A percentile compares a stretch with the other conserved stretches of the same genome.
Conservation (phyloP, 2,797 vertebrate species). For the Pipistrellus pipistrellus region DNA sequence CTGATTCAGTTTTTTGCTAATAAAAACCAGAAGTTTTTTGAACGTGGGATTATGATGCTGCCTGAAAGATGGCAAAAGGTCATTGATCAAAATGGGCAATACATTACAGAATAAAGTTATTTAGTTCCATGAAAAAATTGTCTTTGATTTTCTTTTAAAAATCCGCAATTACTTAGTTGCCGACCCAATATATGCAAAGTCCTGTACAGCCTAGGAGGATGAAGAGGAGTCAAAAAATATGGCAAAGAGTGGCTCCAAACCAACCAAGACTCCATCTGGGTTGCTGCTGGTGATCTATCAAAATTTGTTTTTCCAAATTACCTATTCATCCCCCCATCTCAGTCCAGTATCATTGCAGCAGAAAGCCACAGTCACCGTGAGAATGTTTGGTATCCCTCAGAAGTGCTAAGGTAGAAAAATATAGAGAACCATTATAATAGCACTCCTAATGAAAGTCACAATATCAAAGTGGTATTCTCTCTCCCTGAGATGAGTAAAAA, state of each 20-base stretch:
- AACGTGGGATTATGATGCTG: no score
- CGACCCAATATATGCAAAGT: neutral
- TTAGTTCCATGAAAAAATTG: no score
- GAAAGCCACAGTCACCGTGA: neutral
- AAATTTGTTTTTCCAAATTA: conserved; percentile 38
- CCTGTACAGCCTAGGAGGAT: neutral
- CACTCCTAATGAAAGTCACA: neutral
- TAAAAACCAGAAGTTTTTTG: no score
- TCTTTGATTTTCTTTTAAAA: no score
- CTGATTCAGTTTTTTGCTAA: no score
- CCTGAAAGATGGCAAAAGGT: no score
- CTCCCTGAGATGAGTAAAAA: neutral
- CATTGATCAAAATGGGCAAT: no score
- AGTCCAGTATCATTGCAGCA: neutral
- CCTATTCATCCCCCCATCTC: neutral
- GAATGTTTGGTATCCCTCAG: neutral
- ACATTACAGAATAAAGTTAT: no score
- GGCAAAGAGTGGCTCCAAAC: neutral
- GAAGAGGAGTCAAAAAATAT: neutral
- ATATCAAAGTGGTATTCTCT: conserved; percentile 1
- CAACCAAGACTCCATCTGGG: conserved; percentile 14
- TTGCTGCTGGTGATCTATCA: neutral
- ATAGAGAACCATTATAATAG: neutral
- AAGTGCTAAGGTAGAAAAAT: neutral
- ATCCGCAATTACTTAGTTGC: no score